Base-by-base conservation (phyloP, 2,113 vertebrate genomes). In the Thalassarche chlororhynchos region DNA sequence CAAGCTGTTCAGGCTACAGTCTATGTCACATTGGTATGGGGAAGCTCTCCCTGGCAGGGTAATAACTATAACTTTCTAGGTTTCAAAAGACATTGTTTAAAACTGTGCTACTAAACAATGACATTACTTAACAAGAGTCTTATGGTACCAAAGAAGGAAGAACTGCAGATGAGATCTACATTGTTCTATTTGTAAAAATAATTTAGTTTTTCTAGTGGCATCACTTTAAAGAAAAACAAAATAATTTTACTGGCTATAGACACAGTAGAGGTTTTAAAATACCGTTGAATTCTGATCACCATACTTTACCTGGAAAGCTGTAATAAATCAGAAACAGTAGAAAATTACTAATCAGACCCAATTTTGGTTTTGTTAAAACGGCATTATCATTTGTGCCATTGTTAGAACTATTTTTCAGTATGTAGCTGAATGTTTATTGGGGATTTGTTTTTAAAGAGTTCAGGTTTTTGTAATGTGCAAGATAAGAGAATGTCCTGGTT, bases 81-180 rank as follows among this genome's bases (percentile, higher is more conserved):
- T 71, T 87, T 97, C 89, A 66, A 86, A 96, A 84, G 87, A 77
- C n/a, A 51, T 80, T 94, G 71, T 95, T 97, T 91, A 94, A 84
- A 97, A 78, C 89, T 85, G 14, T 89, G 64, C 68, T 79, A 47
- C 64, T 96, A 90, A 94, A 95, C 84, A 94, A 84, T 76, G 60
- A 76, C 28, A 32, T 85, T 44, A 91, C 57, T 97, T 70, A 87
- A 76, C 46, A 91, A 93, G 26, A 90, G 47, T 51, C 47, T 80
- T 78, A 34, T 36, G 24, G 10, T 55, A 60, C 65, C 77, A 90
- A 96, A 90, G 57, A 88, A 89, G 21, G 75, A 78, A 49, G 47
- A 89, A 84, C 60, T 51, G 7, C 44, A 42, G 49, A 76, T 77
- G 29, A 62, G 54, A 57, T 17, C 32, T 47, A 79, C 38, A 51